These are phyloP conservation scores for Epinotia demarniana DNA, from an alignment of 2,888 invertebrate genomes.

Conservation along the genomic window DNA sequence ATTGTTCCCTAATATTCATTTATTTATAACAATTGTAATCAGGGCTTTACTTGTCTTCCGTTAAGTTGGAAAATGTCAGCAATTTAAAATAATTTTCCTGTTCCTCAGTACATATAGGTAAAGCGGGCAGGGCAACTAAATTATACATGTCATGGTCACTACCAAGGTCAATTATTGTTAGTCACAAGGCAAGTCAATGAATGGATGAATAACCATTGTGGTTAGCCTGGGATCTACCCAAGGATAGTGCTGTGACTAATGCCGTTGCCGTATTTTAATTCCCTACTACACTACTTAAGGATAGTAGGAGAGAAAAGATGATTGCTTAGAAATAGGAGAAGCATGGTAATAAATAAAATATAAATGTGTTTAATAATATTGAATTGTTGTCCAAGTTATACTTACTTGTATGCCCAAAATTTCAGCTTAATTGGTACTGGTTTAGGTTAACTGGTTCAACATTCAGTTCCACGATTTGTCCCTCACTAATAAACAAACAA, in stretches of 20 bases:
- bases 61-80: neutral
- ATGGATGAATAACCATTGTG: slow-evolving; percentile 28
- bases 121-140: slow-evolving; percentile 16
- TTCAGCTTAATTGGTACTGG: too few relatives aligned
- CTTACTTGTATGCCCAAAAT: too few relatives aligned
- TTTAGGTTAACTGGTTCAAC: too few relatives aligned
- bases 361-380: too few relatives aligned
- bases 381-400: too few relatives aligned
- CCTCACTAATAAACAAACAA: too few relatives aligned
- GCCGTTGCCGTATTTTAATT: neutral
- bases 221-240: slow-evolving; percentile 2
- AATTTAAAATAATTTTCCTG: neutral
- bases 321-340: too few relatives aligned
- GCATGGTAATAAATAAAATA: too few relatives aligned
- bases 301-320: too few relatives aligned
- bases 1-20: neutral
- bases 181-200: slow-evolving; percentile 14
- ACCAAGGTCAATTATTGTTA: slow-evolving; percentile 32
- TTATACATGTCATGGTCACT: slow-evolving; percentile 32
- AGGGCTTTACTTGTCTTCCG: neutral
- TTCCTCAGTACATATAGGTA: neutral
- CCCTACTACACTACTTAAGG: neutral
- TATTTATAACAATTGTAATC: neutral
- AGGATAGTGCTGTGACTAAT: slow-evolving; percentile 25
- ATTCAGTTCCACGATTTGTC: too few relatives aligned